phyloP scores from a whole-genome alignment of 2,797 vertebrate species.

The Crenuchus spilurus region DNA sequence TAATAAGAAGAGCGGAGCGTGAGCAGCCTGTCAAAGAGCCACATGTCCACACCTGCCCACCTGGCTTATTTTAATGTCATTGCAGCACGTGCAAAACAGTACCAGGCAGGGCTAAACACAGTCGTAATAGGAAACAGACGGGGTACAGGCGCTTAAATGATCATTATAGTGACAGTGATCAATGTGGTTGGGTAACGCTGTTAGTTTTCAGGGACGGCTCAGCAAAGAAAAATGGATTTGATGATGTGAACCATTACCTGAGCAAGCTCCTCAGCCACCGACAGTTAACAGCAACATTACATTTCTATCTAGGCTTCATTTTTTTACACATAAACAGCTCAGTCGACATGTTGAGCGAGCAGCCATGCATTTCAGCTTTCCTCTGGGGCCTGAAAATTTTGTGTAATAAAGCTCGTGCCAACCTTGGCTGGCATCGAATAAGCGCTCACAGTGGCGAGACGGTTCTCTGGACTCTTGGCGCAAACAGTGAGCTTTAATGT shows the following conservation, averaged over 20 bases:
- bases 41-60: slow-evolving; percentile 4
- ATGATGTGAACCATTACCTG: slow-evolving; percentile 7
- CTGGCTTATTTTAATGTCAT: slow-evolving; percentile 26
- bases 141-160: slow-evolving; percentile 5
- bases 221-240: slow-evolving; percentile 1
- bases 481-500: slow-evolving; percentile 17
- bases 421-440: slow-evolving; percentile 29
- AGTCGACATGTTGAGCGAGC: not conserved
- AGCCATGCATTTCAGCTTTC: slow-evolving; percentile 7
- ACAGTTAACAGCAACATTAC: not conserved
- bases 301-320: not conserved
- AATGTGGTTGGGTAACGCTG: not conserved
- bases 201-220: not conserved
- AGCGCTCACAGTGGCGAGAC: slow-evolving; percentile 19
- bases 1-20: not conserved
- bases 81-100: not conserved
- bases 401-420: slow-evolving; percentile 20
- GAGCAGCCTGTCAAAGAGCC: slow-evolving; percentile 1
- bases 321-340: not conserved
- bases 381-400: not conserved
- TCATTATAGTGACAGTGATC: slow-evolving; percentile 31
- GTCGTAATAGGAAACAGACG: slow-evolving; percentile 12
- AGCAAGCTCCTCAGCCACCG: not conserved
- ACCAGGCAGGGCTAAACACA: not conserved
- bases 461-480: slow-evolving; percentile 13